Base-by-base conservation (phyloP, 1,140 invertebrate genomes). In the Globodera ellingtonae region DNA sequence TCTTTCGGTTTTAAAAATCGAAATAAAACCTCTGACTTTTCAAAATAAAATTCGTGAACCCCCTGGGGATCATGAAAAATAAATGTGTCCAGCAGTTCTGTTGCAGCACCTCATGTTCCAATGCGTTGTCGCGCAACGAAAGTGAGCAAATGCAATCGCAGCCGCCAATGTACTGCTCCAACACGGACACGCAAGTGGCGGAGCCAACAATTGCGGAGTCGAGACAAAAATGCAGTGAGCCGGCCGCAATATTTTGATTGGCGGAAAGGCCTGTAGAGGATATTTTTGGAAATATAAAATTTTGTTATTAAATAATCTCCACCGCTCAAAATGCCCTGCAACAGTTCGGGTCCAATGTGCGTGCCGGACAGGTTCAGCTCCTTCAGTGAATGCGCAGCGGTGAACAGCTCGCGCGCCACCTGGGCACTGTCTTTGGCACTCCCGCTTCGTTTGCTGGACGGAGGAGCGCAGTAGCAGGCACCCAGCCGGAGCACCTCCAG, bases 251-350 rank as follows among this genome's bases (percentile, higher is more conserved):
- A 21, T 59, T 24, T 1, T 46, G 15, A 62, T 76, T 76, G 62
- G 59, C 46, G 18, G 75, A 76, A 24, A 76, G 62, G 21, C 75
- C 75, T 76, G 8, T 76, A n/a, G 47, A 86, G 67, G 24, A 24
- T 24, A 24, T 24, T 24, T 24, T 24, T 24, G 24, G 24, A 24
- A 24, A 24, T 24, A 24, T 24, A 24, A 24, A 24, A 24, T 24
- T 24, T 24, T 24, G 24, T 24, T 24, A 24, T 24, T 24, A 24
- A 24, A 24, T 24, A 0, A 0, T 35, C 35, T 35, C 62, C 35
- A 77, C 85, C 87, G 48, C 76, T 69, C 48, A 88, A 83, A 59
- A 86, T 89, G 48, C 79, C 86, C 69, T 85, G 80, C 56, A 89
- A 78, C 9, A 84, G 67, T 73, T 87, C 87, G 4, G 79, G 50